phyloP scores from a whole-genome alignment of 2,113 vertebrate genomes.

The Seriola dumerili region DNA sequence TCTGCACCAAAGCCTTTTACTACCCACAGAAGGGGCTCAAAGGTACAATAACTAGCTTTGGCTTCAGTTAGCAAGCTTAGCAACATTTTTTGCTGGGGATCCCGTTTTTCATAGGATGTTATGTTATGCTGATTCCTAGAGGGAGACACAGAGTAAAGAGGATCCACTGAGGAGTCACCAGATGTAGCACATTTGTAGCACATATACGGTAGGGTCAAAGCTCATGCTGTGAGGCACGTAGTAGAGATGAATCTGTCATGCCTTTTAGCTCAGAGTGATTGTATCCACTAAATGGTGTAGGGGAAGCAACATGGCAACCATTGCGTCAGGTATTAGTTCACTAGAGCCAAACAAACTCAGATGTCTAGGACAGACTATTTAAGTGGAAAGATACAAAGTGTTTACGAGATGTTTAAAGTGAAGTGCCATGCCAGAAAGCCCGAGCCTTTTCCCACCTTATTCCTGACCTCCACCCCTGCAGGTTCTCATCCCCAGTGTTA shows the following conservation, averaged over 20 bases:
- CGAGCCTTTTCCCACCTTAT: slow-evolving; percentile 51
- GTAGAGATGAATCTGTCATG: neutral
- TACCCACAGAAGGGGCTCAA: neutral
- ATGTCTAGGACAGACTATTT: neutral
- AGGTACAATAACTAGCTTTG: neutral
- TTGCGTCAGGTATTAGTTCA: neutral
- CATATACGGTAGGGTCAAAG: neutral
- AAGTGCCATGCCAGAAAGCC: slow-evolving; percentile 44
- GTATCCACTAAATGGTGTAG: slow-evolving; percentile 5
- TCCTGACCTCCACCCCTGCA: slow-evolving; percentile 74
- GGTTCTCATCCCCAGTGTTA: slow-evolving; percentile 83
- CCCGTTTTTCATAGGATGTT: neutral
- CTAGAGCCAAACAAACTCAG: neutral
- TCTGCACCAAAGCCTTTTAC: neutral
- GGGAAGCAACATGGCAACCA: neutral
- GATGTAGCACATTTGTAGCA: slow-evolving; percentile 1
- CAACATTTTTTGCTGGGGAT: neutral
- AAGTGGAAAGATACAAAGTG: slow-evolving; percentile 16
- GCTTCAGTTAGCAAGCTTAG: neutral
- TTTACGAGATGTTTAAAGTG: slow-evolving; percentile 11
- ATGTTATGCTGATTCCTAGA: neutral
- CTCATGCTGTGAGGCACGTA: neutral
- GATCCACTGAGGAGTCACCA: neutral
- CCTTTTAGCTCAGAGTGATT: neutral
- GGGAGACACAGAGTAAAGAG: neutral